Conservation (phyloP, 2,113 vertebrate species). For the Acinonyx jubatus region DNA sequence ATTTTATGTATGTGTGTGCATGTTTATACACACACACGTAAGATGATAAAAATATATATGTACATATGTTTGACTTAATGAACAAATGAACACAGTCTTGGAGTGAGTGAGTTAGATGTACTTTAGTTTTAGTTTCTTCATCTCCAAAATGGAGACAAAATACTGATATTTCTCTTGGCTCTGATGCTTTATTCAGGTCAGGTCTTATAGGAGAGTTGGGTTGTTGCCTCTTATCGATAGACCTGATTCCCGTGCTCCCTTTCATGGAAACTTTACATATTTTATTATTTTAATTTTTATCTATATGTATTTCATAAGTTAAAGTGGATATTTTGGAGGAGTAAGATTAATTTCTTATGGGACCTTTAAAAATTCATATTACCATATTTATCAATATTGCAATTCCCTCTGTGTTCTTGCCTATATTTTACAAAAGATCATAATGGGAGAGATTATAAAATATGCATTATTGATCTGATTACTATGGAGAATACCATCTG, state of each 20-base stretch:
- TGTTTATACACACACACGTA: neutral
- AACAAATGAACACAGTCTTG: neutral
- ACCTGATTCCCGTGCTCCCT: neutral
- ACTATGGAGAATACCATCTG: neutral
- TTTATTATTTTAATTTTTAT: constrained; percentile 30
- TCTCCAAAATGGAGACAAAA: neutral
- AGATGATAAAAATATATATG: neutral
- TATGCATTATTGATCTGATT: neutral
- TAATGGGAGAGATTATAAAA: neutral
- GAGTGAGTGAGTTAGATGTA: neutral
- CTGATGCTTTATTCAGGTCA: neutral
- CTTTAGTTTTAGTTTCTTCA: neutral
- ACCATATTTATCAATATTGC: neutral
- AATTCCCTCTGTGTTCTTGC: neutral
- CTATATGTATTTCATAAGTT: neutral
- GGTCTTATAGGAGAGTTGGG: neutral
- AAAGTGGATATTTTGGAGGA: neutral
- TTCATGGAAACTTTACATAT: neutral
- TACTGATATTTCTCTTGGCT: neutral
- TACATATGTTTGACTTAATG: neutral
- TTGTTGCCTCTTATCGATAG: neutral
- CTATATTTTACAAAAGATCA: neutral
- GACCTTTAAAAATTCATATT: neutral
- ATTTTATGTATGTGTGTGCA: neutral
- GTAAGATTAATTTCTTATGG: neutral